Base-by-base conservation (phyloP, 2,888 invertebrate species). In the Drosophila mettleri region DNA sequence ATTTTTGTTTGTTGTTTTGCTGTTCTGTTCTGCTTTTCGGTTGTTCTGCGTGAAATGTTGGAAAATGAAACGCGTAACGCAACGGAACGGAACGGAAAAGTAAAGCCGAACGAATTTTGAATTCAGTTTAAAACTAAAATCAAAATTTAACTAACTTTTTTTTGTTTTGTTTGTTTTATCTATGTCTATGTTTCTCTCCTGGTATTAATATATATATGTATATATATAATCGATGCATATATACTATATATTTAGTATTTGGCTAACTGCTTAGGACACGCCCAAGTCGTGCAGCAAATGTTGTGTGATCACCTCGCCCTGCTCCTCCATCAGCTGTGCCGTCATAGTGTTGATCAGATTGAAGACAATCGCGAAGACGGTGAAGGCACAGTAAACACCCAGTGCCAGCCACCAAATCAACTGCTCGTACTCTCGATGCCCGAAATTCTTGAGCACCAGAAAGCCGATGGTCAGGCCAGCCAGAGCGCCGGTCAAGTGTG, bases 341-440 rank as follows among this genome's bases (percentile, higher is more conserved):
- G 91, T 90, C 60, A 92, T 90, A 69, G 95, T 96, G 91, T 97
- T 97, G 65, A 91, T 85, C 53, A 91, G 78, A 93, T 98, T 98
- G 95, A 97, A 98, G 67, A 97, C 95, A 69, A 98, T 94, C 57
- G 98, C 98, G 93, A 98, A 98, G 62, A 98, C 95, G 49, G 97
- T 97, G 93, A 98, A 98, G 3, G 98, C 97, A 1, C 97, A 96
- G 93, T 98, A 98, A 20, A 98, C 96, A 16, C 98, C 98, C 16
- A 98, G 93, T 24, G 98, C 98, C 82, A 98, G 95, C 98, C 98
- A 98, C 98, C 98, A 98, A 87, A 98, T 94, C 76, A 98, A 94
- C 90, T 98, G 97, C 93, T 98, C 97, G 94, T 98, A 97, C 36
- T 98, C 94, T 76, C 97, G 96, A 92, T 98, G 97, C 91, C 98